These are phyloP conservation scores for Cephus pygmeus DNA, from an alignment of 2,888 invertebrate genomes.

Conservation along the genomic window DNA sequence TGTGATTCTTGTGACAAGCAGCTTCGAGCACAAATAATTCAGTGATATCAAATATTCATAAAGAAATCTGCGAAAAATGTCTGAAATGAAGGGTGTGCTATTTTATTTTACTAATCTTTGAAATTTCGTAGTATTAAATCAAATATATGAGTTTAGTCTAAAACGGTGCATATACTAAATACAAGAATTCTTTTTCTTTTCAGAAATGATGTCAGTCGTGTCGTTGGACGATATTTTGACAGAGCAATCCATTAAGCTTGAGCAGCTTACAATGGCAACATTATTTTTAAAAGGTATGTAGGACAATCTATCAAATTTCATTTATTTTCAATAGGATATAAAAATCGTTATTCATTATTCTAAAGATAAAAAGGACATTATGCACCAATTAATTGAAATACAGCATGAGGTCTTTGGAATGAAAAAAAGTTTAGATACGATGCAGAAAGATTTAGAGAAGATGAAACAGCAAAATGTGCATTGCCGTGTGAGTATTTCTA, in stretches of 20 bases:
- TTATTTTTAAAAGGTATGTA: conserved; percentile 39
- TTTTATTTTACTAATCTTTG: not conserved
- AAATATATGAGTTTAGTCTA: not conserved
- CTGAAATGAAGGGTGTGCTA: not conserved
- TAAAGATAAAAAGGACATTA: conserved; percentile 38
- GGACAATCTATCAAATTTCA: not conserved
- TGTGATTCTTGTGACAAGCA: not conserved
- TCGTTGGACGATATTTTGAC: conserved; percentile 38
- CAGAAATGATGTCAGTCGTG: conserved; percentile 15
- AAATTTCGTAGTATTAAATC: not conserved
- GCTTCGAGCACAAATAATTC: not conserved
- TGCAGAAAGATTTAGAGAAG: conserved; percentile 31
- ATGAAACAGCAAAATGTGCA: conserved; percentile 36
- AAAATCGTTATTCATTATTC: not conserved
- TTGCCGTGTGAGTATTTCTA: conserved; percentile 34
- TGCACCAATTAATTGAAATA: conserved; percentile 34
- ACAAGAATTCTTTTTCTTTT: not conserved
- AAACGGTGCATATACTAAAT: not conserved
- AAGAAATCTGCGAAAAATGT: not conserved
- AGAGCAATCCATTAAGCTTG: conserved; percentile 31
- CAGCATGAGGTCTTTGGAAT: conserved; percentile 26
- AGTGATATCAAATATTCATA: not conserved
- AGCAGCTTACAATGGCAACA: conserved; percentile 39
- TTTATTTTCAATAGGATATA: not conserved
- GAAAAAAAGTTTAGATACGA: conserved; percentile 21